Conservation (phyloP, 2,113 vertebrate genomes). For the Marmota flaviventris region DNA sequence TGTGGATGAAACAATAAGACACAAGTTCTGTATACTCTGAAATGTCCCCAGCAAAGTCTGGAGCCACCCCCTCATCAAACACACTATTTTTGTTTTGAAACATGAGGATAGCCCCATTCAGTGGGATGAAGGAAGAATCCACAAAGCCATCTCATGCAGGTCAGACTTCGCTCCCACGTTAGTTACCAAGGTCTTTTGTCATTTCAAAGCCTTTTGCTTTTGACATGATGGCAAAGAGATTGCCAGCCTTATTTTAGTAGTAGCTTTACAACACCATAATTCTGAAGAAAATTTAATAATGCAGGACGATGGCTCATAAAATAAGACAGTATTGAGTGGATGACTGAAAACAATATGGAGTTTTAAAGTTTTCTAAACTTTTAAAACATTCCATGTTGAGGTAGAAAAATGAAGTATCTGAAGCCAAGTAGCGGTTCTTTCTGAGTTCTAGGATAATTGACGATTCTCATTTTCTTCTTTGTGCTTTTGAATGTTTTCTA, state of each 20-base stretch:
- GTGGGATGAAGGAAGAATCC: background rate
- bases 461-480: constrained; percentile 5
- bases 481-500: background rate
- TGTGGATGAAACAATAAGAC: background rate
- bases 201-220: background rate
- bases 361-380: background rate
- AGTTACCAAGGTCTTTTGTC: background rate
- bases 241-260: background rate
- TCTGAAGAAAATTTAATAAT: constrained; percentile 24
- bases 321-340: background rate
- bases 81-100: background rate
- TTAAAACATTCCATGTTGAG: background rate
- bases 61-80: background rate
- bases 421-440: background rate
- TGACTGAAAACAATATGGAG: background rate
- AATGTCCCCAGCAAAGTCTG: too few relatives aligned
- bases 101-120: background rate
- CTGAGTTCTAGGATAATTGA: background rate
- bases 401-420: background rate
- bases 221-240: background rate
- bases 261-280: background rate
- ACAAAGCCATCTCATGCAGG: background rate
- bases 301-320: background rate
- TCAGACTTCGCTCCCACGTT: background rate
- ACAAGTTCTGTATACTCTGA: background rate